Percentiles rank a stretch among this genome's conserved stretches.
Evolutionary conservation across 2,888 invertebrate species (phyloP).

Genomic region (Trichopria drosophilae): DNA sequence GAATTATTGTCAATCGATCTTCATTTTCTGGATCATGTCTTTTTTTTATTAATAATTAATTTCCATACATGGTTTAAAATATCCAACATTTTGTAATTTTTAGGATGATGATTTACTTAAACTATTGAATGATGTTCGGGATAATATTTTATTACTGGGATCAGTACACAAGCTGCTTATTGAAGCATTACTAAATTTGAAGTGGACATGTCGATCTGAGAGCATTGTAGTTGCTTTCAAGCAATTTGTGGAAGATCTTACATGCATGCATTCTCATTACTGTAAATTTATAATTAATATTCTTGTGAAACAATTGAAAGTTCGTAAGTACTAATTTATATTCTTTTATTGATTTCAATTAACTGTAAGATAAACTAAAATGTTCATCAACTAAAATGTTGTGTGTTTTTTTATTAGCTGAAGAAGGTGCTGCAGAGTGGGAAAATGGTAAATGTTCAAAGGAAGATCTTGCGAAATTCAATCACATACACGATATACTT

Average conservation of each 20-base stretch:
- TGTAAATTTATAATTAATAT: slow-evolving; percentile 65
- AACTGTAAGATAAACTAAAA: slow-evolving; percentile 8
- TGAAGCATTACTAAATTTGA: slow-evolving; percentile 64
- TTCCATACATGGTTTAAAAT: neutral
- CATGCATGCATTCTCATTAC: slow-evolving; percentile 71
- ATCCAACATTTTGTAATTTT: slow-evolving; percentile 31
- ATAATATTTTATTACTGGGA: slow-evolving; percentile 65
- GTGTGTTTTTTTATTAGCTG: slow-evolving; percentile 38
- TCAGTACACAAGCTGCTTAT: slow-evolving; percentile 64
- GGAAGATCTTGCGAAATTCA: slow-evolving; percentile 63
- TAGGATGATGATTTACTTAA: slow-evolving; percentile 65
- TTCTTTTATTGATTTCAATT: slow-evolving; percentile 1
- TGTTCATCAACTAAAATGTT: slow-evolving; percentile 9
- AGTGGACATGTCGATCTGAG: slow-evolving; percentile 62
- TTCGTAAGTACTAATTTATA: slow-evolving; percentile 56
- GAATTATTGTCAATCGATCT: no score
- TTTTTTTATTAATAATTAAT: no score
- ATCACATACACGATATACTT: slow-evolving; percentile 66
- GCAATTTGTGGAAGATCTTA: slow-evolving; percentile 68
- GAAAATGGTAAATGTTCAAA: slow-evolving; percentile 64
- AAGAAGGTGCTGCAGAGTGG: slow-evolving; percentile 63
- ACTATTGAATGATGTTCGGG: slow-evolving; percentile 63
- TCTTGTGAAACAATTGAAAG: slow-evolving; percentile 66
- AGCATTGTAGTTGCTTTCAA: slow-evolving; percentile 64
- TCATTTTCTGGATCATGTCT: no score